Evolutionary conservation across 2,113 vertebrate genomes (phyloP).

Genomic region (Xenopus laevis): DNA sequence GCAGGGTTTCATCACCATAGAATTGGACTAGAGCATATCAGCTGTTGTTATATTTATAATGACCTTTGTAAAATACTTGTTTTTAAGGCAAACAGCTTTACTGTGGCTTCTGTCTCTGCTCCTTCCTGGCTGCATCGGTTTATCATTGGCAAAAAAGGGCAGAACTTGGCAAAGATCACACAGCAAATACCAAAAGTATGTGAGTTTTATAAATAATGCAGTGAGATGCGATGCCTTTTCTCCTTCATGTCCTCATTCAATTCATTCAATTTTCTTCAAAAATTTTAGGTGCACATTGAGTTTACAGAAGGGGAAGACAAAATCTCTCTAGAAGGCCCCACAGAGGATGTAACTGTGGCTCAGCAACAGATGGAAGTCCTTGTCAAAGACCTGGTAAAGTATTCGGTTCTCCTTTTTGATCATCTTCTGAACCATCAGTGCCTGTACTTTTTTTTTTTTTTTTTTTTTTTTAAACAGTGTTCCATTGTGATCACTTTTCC

Average conservation of each 20-base stretch:
- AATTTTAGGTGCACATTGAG: slow-evolving; percentile 92
- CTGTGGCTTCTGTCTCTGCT: slow-evolving; percentile 86
- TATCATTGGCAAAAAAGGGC: slow-evolving; percentile 98
- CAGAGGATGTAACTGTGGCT: slow-evolving; percentile 89
- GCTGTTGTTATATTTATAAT: no score
- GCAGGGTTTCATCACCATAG: no score
- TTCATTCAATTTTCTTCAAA: not conserved
- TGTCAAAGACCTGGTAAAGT: slow-evolving; percentile 88
- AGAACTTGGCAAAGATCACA: slow-evolving; percentile 96
- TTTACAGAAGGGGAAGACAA: slow-evolving; percentile 97
- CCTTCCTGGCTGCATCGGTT: slow-evolving; percentile 99
- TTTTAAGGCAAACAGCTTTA: slow-evolving; percentile 92
- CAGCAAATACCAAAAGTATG: slow-evolving; percentile 96
- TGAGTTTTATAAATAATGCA: slow-evolving; percentile 9
- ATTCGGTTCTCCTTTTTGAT: not conserved
- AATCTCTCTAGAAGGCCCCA: slow-evolving; percentile 95
- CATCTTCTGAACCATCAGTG: not conserved
- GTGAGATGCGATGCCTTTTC: no score
- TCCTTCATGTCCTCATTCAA: not conserved
- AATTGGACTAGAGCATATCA: no score
- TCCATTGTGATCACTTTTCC: no score
- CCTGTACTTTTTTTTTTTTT: no score
- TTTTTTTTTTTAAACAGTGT: no score
- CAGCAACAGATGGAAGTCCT: slow-evolving; percentile 91
- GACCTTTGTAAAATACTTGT: no score